phyloP scores from a whole-genome alignment of 1,140 invertebrate species.

The Cotesia typhae region DNA sequence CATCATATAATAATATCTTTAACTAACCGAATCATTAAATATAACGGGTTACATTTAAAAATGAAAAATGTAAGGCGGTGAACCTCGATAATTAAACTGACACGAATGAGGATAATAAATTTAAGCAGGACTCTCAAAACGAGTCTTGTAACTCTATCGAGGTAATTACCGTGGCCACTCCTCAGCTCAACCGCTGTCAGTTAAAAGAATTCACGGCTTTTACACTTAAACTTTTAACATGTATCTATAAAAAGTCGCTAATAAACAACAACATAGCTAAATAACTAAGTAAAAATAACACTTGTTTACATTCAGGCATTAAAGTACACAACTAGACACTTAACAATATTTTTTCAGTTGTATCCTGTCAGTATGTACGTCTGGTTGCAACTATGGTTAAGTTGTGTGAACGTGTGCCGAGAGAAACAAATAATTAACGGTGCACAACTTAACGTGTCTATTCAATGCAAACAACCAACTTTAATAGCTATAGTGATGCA shows the following conservation, averaged over 20 bases:
- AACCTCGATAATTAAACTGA: slow-evolving; percentile 58
- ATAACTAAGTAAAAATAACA: slow-evolving; percentile 22
- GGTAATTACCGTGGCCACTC: slow-evolving; percentile 61
- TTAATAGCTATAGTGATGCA: slow-evolving; percentile 44
- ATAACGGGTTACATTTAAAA: neutral
- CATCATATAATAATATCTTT: slow-evolving; percentile 12
- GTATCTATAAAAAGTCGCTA: neutral
- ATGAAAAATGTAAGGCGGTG: slow-evolving; percentile 31
- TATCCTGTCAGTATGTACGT: slow-evolving; percentile 39
- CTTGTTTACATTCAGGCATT: slow-evolving; percentile 14
- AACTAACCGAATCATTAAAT: neutral
- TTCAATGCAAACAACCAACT: slow-evolving; percentile 53
- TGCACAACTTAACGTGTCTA: slow-evolving; percentile 47
- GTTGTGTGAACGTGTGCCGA: slow-evolving; percentile 1
- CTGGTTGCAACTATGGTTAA: slow-evolving; percentile 46
- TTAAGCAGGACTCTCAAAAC: slow-evolving; percentile 51
- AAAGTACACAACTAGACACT: slow-evolving; percentile 11
- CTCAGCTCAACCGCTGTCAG: slow-evolving; percentile 48
- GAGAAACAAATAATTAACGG: slow-evolving; percentile 55
- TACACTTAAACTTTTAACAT: slow-evolving; percentile 49
- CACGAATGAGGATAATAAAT: slow-evolving; percentile 62
- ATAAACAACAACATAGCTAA: slow-evolving; percentile 30
- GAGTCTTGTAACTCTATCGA: slow-evolving; percentile 63
- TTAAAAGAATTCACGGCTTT: slow-evolving; percentile 43
- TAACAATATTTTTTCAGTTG: slow-evolving; percentile 37